phyloP scores from a whole-genome alignment of 1,140 invertebrate genomes.

The Maniola jurtina region DNA sequence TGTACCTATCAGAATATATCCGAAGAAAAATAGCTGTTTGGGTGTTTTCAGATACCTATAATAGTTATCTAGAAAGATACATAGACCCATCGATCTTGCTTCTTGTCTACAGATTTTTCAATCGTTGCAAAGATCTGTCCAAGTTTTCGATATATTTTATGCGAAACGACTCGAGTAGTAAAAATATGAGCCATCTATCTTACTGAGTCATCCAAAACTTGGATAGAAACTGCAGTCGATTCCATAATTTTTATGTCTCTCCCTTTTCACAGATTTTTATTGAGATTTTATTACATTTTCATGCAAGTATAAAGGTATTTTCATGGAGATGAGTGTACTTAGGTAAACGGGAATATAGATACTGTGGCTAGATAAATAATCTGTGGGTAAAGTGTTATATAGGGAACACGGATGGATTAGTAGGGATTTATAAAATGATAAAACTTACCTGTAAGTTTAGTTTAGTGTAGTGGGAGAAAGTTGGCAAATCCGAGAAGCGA shows the following conservation, averaged over 20 bases:
- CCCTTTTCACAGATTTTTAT: not conserved
- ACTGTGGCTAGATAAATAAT: too few species aligned
- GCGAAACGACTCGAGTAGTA: not conserved
- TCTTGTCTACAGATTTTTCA: slow-evolving; percentile 6
- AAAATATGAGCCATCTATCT: slow-evolving; percentile 6
- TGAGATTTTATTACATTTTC: not conserved
- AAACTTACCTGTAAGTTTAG: too few species aligned
- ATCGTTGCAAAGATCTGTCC: not conserved
- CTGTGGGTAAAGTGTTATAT: too few species aligned
- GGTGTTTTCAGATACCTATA: not conserved
- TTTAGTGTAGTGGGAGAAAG: too few species aligned
- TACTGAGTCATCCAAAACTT: not conserved
- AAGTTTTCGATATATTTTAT: slow-evolving; percentile 2
- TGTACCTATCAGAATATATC: not conserved
- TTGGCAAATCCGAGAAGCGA: too few species aligned
- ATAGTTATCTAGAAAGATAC: not conserved
- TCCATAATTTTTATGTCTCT: not conserved
- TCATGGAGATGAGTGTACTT: too few species aligned
- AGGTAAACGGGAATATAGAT: too few species aligned
- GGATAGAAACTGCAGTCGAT: not conserved
- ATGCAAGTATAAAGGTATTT: too few species aligned
- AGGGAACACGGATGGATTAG: too few species aligned
- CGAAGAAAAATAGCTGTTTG: not conserved
- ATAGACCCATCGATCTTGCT: slow-evolving; percentile 2
- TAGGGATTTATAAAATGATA: too few species aligned